Base-by-base conservation (phyloP, 1,140 invertebrate genomes). In the Aphidius ervi region DNA sequence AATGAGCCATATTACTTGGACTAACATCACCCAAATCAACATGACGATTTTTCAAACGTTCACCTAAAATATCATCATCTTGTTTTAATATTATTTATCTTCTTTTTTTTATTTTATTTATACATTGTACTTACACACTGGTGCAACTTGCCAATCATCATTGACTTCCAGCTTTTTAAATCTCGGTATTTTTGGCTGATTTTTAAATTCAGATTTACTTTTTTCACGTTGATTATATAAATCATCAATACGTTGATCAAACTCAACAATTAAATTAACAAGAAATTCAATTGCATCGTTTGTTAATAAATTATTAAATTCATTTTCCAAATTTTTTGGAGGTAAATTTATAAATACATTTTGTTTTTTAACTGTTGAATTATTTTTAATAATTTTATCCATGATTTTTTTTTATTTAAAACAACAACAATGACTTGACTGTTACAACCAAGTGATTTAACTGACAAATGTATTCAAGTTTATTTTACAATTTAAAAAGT, bases 1-100 rank as follows among this genome's bases (percentile, higher is more conserved):
- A 84, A 69, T 84, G 83, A 39, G 74, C 71, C 4, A 77, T 74
- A 66, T 84, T 81, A 43, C 82, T 77, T 39, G 85, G 82, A 47
- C 83, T 83, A 0, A 87, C 84, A 73, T 86, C 85, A 8, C 85
- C 84, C 31, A 87, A 71, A 61, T 86, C 85, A 57, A 86, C 63
- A 64, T 81, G 82, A 50, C 84, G 79, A 65, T 79, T 74, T 61
- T 67, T 61, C 16, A 74, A 63, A 50, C 66, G 61, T 8, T 55
- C 52, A 58, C 56, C 67, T 70, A 63, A 45, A 61, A 61, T 45
- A n/a, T 31, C 6, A 56, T 58, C 4, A 8, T 43, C 10, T 16
- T 52, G 5, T 10, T 56, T n/a, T 46, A 9, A n/a, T 56, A 56
- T 39, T 39, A 39, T 8, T 20, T 23, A 56, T 41, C 45, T 52